Evolutionary conservation across 2,888 invertebrate genomes (phyloP).

Genomic region (Chalcosyrphus nemorum): DNA sequence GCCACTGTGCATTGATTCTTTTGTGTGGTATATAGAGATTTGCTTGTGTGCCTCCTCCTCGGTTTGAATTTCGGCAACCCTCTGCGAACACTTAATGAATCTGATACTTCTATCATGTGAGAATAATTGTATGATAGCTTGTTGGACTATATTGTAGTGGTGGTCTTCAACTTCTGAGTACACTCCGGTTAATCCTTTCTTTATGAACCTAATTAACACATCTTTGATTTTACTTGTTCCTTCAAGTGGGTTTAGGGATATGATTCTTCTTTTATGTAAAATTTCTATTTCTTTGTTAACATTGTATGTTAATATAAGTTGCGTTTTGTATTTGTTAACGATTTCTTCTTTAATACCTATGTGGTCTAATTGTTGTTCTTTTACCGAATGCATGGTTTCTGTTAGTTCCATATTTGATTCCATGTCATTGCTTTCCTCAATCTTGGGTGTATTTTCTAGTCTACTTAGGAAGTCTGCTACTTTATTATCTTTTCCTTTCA

Average conservation of each 20-base stretch:
- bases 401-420: constrained; percentile 16
- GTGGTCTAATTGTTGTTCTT: constrained; percentile 52
- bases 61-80: too few relatives aligned
- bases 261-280: constrained; percentile 21
- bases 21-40: too few relatives aligned
- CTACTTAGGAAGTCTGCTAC: not conserved
- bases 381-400: constrained; percentile 27
- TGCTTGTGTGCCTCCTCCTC: too few relatives aligned
- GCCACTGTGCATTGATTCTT: too few relatives aligned
- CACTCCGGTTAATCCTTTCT: constrained; percentile 28
- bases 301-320: constrained; percentile 64
- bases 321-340: constrained; percentile 19
- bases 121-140: not conserved
- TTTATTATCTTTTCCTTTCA: not conserved
- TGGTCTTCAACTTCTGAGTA: constrained; percentile 28
- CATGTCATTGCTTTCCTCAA: not conserved
- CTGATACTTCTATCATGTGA: not conserved
- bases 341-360: constrained; percentile 57
- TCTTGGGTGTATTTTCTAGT: constrained; percentile 27
- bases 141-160: not conserved
- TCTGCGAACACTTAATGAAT: too few relatives aligned
- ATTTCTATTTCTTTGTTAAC: constrained; percentile 14
- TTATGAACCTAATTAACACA: constrained; percentile 18
- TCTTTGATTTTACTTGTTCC: too few relatives aligned
- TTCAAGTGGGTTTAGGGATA: constrained; percentile 20